Conservation (phyloP, 1,140 invertebrate genomes). For the Megalopta genalis region DNA sequence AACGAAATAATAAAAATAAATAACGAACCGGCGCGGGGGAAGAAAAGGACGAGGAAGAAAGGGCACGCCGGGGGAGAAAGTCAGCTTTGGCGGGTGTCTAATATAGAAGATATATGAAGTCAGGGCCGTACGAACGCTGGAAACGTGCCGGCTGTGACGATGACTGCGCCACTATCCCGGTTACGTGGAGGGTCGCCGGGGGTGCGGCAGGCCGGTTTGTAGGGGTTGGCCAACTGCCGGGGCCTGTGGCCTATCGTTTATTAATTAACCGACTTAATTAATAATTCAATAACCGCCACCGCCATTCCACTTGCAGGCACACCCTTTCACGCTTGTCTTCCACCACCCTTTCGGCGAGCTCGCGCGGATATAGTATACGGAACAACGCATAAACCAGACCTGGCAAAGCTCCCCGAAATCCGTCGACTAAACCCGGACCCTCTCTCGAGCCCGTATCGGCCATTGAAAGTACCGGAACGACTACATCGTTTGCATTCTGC, state of each 20-base stretch:
- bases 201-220: slow-evolving; percentile 1
- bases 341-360: not conserved
- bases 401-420: slow-evolving; percentile 37
- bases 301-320: slow-evolving; percentile 16
- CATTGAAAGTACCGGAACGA: not conserved
- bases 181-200: not conserved
- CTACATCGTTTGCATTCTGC: not conserved
- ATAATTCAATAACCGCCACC: slow-evolving; percentile 72
- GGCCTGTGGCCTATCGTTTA: slow-evolving; percentile 65
- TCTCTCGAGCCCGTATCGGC: not conserved
- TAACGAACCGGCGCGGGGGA: not conserved
- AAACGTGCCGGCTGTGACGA: slow-evolving; percentile 23
- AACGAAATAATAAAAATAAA: slow-evolving; percentile 19
- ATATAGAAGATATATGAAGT: slow-evolving; percentile 46
- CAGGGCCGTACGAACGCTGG: slow-evolving; percentile 4
- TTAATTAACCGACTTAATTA: slow-evolving; percentile 74
- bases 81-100: slow-evolving; percentile 25
- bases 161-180: slow-evolving; percentile 4
- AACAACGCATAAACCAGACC: slow-evolving; percentile 24
- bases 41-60: not conserved
- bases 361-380: slow-evolving; percentile 17
- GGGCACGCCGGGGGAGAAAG: not conserved
- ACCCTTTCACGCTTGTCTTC: slow-evolving; percentile 7
- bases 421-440: slow-evolving; percentile 9
- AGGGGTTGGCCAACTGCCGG: slow-evolving; percentile 45